Base-by-base conservation (phyloP, 2,888 invertebrate genomes). In the Drosophila basisetae region DNA sequence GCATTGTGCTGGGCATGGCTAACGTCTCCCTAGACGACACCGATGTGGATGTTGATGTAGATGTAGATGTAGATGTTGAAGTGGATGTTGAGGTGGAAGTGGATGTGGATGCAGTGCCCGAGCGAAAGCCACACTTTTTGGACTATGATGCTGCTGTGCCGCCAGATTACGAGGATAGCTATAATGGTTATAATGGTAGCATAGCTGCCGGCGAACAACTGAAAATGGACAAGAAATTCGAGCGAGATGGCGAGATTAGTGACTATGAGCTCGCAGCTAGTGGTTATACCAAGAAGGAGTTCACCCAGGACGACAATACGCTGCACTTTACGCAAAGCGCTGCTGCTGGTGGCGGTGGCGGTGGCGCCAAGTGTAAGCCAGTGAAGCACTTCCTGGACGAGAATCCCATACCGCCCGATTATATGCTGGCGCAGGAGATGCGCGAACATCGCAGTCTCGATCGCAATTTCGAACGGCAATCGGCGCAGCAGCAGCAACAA, bases 141-240 rank as follows among this genome's bases (percentile, higher is more conserved):
- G 95, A 95, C 84, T 95, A 95, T 83, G 95, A 95, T 91, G 95
- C 95, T 68, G 94, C 94, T 61, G 94, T 94, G 59, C 95, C 95
- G 66, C 94, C 95, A 65, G 94, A 94, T 30, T 92, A 93, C 71
- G 91, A 92, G 31, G 92, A 93, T 39, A 81, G 78, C 63, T 78
- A 73, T 56, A 56, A 39, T 50, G 78, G 76, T 43, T 73, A 78
- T 50, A 70, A 77, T 65, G 31, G 55, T 1, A 54, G 82, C 2
- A 60, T 77, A 0, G 63, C 76, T 35, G 76, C 79, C 47, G 93
- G 93, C 0, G 93, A 93, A 77, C 90, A 92, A 69, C 80, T 93
- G 16, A 93, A 93, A 71, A 78, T 93, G 83, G 93, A 93, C 68
- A 93, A 93, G 68, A 93, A 93, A 69, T 93, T 89, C 67, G 93